A percentile compares a stretch with the other conserved stretches of the same genome.
These are phyloP conservation scores for Cosmia pyralina DNA, from an alignment of 2,888 invertebrate species.

Conservation along the genomic window DNA sequence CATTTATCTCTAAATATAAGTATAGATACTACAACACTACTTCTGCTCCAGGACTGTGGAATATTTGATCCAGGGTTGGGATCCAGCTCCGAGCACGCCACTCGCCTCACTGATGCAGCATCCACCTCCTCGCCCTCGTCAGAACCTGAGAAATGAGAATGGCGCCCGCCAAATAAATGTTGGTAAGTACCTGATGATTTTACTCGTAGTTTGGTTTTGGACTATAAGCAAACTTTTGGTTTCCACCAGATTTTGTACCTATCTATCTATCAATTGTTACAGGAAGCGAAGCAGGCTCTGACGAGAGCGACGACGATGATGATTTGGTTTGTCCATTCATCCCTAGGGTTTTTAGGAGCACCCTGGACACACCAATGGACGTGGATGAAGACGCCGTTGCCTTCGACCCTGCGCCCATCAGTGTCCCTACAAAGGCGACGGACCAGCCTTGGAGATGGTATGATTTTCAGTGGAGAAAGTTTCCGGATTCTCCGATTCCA, in stretches of 20 bases:
- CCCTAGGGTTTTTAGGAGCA: background rate
- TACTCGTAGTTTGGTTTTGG: too few species aligned
- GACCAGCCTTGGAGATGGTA: background rate
- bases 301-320: background rate
- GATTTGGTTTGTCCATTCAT: background rate
- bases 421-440: background rate
- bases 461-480: background rate
- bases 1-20: background rate
- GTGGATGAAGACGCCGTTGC: too few species aligned
- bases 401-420: background rate
- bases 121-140: too few species aligned
- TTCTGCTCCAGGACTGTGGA: too few species aligned
- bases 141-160: background rate
- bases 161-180: background rate
- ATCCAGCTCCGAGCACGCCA: too few species aligned
- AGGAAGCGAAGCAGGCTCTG: background rate
- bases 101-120: too few species aligned
- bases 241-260: background rate
- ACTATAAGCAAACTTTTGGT: too few species aligned
- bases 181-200: too few species aligned
- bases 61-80: too few species aligned
- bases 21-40: too few species aligned
- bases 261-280: background rate
- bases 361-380: too few species aligned
- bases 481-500: slow-evolving; percentile 28